Evolutionary conservation across 2,888 invertebrate species (phyloP).

Genomic region (Cybosia mesomella): DNA sequence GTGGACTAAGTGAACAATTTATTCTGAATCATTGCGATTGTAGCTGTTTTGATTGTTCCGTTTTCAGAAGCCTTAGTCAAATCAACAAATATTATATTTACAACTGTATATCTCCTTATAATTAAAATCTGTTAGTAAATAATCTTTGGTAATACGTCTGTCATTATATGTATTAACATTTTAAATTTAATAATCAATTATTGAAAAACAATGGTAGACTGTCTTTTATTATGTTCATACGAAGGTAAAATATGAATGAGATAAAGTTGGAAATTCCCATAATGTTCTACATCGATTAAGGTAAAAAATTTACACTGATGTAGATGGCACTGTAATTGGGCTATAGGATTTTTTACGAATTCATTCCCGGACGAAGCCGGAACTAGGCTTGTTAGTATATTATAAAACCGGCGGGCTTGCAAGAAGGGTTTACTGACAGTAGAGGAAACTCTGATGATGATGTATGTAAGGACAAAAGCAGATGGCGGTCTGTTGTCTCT

Average conservation of each 20-base stretch:
- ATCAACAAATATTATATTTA: not conserved
- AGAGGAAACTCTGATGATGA: too few species aligned
- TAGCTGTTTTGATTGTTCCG: conserved; percentile 21
- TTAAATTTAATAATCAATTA: not conserved
- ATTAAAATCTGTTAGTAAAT: too few species aligned
- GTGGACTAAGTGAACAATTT: conserved; percentile 33
- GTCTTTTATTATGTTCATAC: not conserved
- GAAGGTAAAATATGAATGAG: not conserved
- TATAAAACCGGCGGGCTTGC: too few species aligned
- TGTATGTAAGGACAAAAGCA: too few species aligned
- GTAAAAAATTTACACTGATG: not conserved
- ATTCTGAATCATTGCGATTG: conserved; percentile 20
- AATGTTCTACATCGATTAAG: too few species aligned
- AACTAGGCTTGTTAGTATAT: too few species aligned
- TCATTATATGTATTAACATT: not conserved
- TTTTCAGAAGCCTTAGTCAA: not conserved
- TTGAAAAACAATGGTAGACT: not conserved
- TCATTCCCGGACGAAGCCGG: too few species aligned
- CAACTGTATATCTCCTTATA: not conserved
- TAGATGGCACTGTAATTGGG: too few species aligned
- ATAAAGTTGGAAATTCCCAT: not conserved
- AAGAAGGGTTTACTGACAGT: too few species aligned
- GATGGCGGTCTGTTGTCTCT: too few species aligned
- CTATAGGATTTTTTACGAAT: too few species aligned
- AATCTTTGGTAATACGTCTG: too few species aligned